A percentile compares a stretch with the other conserved stretches of the same genome.
Conservation (phyloP, 92 coral and sea anemone genomes). For the Metridium senile region DNA sequence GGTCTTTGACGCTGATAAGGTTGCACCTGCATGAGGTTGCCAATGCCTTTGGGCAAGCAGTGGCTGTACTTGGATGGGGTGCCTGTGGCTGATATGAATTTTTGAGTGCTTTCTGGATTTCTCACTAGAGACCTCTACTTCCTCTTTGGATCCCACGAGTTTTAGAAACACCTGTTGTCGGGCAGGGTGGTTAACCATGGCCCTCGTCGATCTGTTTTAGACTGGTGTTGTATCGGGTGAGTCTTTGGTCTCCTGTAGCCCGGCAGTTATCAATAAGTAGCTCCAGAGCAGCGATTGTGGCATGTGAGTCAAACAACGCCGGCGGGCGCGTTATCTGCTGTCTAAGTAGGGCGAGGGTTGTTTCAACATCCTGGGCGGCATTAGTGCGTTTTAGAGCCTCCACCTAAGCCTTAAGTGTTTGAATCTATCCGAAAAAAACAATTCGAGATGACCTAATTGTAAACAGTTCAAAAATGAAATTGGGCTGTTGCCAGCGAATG, state of each 20-base stretch:
- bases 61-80: neutral
- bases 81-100: neutral
- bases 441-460: neutral
- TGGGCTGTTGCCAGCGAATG: neutral
- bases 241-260: conserved; percentile 16
- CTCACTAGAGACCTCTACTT: conserved; percentile 38
- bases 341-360: conserved; percentile 19
- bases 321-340: conserved; percentile 23
- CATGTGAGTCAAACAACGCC: conserved; percentile 27
- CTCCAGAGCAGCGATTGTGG: conserved; percentile 49
- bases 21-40: neutral
- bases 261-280: conserved; percentile 34
- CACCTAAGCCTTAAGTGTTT: conserved; percentile 20
- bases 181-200: conserved; percentile 30
- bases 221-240: conserved; percentile 26
- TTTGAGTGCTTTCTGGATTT: conserved; percentile 26
- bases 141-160: conserved; percentile 44
- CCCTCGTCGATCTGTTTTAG: conserved; percentile 39
- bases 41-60: neutral
- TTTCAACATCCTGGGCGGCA: conserved; percentile 13
- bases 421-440: neutral
- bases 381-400: conserved; percentile 11
- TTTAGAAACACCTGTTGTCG: conserved; percentile 23
- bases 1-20: neutral
- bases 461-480: neutral